Conservation (phyloP, 2,888 invertebrate species). For the Agapostemon virescens region DNA sequence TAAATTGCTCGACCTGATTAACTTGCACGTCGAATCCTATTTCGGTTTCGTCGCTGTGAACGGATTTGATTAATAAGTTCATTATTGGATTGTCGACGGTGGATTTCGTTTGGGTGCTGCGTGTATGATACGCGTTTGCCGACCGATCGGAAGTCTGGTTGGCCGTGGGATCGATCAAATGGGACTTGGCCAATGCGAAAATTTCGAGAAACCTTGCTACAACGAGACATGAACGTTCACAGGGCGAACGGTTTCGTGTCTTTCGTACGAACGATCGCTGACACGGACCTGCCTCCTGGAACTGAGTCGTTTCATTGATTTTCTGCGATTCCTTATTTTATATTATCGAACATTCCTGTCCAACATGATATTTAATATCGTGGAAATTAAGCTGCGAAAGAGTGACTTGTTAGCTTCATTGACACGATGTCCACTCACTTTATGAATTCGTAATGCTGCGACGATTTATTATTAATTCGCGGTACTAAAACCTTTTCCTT, state of each 20-base stretch:
- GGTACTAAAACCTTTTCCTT: background rate
- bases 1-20: slow-evolving; percentile 43
- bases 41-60: slow-evolving; percentile 27
- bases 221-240: background rate
- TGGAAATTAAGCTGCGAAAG: background rate
- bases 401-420: background rate
- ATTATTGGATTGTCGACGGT: slow-evolving; percentile 33
- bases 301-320: slow-evolving; percentile 1
- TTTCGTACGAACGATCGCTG: background rate
- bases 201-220: background rate
- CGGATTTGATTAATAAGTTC: slow-evolving; percentile 53
- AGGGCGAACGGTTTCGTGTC: background rate
- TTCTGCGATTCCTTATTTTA: background rate
- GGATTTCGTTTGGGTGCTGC: slow-evolving; percentile 43
- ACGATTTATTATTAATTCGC: background rate
- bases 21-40: slow-evolving; percentile 42
- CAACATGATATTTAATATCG: background rate
- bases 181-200: slow-evolving; percentile 1
- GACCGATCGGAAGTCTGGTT: slow-evolving; percentile 6
- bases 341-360: background rate
- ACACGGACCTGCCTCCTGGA: background rate
- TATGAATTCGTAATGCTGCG: background rate
- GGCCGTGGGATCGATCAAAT: slow-evolving; percentile 8
- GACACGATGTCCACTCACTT: background rate
- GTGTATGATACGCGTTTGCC: slow-evolving; percentile 28